Percentiles rank a stretch among this genome's conserved stretches.
phyloP scores from a whole-genome alignment of 2,113 vertebrate genomes.

The Phalacrocorax brasilianus region DNA sequence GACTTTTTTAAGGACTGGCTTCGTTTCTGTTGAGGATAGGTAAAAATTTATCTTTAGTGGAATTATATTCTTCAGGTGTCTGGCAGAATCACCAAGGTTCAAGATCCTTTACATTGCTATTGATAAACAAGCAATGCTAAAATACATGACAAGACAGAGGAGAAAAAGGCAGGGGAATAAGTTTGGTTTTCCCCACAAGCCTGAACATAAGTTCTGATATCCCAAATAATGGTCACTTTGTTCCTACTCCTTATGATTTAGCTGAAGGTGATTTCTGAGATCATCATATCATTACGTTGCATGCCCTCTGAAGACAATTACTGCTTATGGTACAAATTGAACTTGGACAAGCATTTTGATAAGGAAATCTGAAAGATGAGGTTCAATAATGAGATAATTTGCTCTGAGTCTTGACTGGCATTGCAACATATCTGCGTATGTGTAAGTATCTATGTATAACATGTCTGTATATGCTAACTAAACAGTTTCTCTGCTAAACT shows the following conservation, averaged over 20 bases:
- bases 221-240: not conserved
- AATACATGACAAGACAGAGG: not conserved
- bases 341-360: not conserved
- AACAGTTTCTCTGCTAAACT: not conserved
- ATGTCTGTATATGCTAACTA: not conserved
- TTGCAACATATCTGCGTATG: not conserved
- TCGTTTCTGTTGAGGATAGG: not conserved
- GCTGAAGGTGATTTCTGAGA: not conserved
- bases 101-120: not conserved
- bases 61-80: not conserved
- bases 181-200: not conserved
- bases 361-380: not conserved
- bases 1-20: not conserved
- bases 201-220: not conserved
- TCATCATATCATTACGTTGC: not conserved
- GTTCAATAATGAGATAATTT: not conserved
- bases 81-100: not conserved
- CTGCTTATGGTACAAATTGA: not conserved
- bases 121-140: not conserved
- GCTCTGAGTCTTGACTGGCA: not conserved
- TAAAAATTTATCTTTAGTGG: not conserved
- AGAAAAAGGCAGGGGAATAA: not conserved
- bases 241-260: not conserved
- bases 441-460: not conserved
- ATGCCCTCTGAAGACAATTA: not conserved